Evolutionary conservation across 2,888 invertebrate species (phyloP).

Genomic region (Dione juno): DNA sequence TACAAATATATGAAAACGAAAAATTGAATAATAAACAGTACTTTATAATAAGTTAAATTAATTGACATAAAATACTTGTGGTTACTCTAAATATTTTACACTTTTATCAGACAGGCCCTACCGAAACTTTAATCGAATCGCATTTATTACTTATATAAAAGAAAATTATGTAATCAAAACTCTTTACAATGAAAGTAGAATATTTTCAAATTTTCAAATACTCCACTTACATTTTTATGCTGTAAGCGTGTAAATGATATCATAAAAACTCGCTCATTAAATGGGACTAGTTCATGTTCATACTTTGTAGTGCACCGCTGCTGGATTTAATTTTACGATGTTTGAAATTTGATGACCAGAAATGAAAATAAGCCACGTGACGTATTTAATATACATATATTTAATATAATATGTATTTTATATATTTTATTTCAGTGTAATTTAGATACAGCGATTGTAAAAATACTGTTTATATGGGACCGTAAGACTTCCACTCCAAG

Average conservation of each 20-base stretch:
- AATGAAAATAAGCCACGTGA: background rate
- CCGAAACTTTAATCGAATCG: background rate
- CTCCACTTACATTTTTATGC: slow-evolving; percentile 28
- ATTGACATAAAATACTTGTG: too few relatives aligned
- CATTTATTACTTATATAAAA: background rate
- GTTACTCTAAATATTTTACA: too few relatives aligned
- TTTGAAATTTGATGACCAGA: slow-evolving; percentile 19
- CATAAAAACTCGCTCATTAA: slow-evolving; percentile 43
- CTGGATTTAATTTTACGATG: slow-evolving; percentile 33
- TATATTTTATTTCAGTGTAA: too few relatives aligned
- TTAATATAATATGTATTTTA: too few relatives aligned
- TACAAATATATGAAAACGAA: too few relatives aligned
- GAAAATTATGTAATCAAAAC: slow-evolving; percentile 7
- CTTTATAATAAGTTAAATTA: too few relatives aligned
- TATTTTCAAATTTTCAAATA: slow-evolving; percentile 28
- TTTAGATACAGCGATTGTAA: too few relatives aligned
- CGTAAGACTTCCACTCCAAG: too few relatives aligned
- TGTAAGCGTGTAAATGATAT: slow-evolving; percentile 39
- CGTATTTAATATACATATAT: background rate
- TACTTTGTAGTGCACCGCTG: slow-evolving; percentile 41
- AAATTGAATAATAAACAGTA: too few relatives aligned
- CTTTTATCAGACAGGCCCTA: too few relatives aligned
- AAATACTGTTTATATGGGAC: too few relatives aligned
- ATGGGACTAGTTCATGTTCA: slow-evolving; percentile 35
- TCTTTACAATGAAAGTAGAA: slow-evolving; percentile 23